Base-by-base conservation (phyloP, 2,113 vertebrate genomes). In the Myotis brandtii region DNA sequence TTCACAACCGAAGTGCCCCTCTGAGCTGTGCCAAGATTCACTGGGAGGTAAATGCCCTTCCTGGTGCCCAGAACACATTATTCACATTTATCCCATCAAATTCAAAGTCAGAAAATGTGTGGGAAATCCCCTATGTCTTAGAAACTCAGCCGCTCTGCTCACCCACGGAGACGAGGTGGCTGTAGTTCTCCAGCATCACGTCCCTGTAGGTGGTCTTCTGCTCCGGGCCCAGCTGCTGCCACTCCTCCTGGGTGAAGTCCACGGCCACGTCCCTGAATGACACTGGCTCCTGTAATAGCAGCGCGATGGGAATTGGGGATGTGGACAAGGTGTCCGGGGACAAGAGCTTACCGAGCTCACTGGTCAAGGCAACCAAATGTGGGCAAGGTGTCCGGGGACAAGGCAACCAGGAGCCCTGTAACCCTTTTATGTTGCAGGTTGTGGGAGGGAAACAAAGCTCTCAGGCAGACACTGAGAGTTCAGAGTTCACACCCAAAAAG, bases 121-220 rank as follows among this genome's bases (percentile, higher is more conserved):
- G 25, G 67, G 88, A 72, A 86, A 48, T 30, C 48, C 40, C 76
- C 30, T 20, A 13, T 43, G 8, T 89, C 43, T 46, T 32, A 91
- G 86, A 40, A 70, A 81, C 13, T 11, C 16, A 72, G 52, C 14
- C 18, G 17, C 13, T n/a, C 2, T 50, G 21, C 97, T 98, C 67
- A 98, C 97, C 97, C 80, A 98, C 59, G 0, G 96, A 97, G 20
- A 97, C 9, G 4, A 98, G 96, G 64, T 98, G 91, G 89, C 86
- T 97, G 77, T 98, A 98, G 93, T 96, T 98, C 94, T 98, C 97
- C 94, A 98, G 91, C 97, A 97, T 98, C 91, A 98, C 97, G 0
- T 98, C 96, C 94, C 94, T 91, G 94, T 97, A 98, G 0, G 93
- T 97, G 0, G 21, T 84, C 92, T 89, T 97, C 89, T 97, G 96